These are phyloP conservation scores for Ecdyonurus torrentis DNA, from an alignment of 2,888 invertebrate genomes.

Conservation along the genomic window DNA sequence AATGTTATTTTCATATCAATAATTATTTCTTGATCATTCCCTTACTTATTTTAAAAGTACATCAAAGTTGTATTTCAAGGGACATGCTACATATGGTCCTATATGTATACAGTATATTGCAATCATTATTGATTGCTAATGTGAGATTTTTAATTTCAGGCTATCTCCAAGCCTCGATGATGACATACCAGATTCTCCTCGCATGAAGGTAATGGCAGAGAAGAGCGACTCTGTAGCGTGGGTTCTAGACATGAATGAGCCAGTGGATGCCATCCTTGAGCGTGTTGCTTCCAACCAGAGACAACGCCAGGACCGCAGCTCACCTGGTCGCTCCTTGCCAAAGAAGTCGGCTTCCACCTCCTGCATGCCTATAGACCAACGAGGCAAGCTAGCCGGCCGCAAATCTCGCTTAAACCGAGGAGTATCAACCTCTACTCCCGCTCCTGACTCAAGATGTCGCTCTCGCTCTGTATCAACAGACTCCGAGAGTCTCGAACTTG, in stretches of 20 bases:
- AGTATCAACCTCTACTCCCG: background rate
- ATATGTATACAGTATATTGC: too few species aligned
- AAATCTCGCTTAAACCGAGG: background rate
- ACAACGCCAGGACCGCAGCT: background rate
- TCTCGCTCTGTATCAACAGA: conserved; percentile 10
- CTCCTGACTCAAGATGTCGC: background rate
- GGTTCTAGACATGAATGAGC: conserved; percentile 63
- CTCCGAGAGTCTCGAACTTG: conserved; percentile 8
- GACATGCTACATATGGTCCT: too few species aligned
- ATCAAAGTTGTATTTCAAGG: too few species aligned
- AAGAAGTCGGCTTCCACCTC: conserved; percentile 7
- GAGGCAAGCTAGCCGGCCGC: conserved; percentile 6
- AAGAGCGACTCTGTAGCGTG: conserved; percentile 76
- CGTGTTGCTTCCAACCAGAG: background rate
- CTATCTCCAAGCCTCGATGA: background rate
- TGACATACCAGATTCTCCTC: conserved; percentile 8
- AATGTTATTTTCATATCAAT: too few species aligned
- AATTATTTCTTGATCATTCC: too few species aligned
- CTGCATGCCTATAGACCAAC: conserved; percentile 7
- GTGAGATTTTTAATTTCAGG: too few species aligned
- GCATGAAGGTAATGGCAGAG: conserved; percentile 61
- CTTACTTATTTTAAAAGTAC: too few species aligned
- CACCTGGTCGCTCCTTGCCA: background rate
- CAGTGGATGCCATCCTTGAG: conserved; percentile 21
- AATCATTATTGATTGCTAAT: too few species aligned